A percentile compares a stretch with the other conserved stretches of the same genome.
These are phyloP conservation scores for Tetramorium alpestre DNA, from an alignment of 1,140 invertebrate species.

Conservation along the genomic window DNA sequence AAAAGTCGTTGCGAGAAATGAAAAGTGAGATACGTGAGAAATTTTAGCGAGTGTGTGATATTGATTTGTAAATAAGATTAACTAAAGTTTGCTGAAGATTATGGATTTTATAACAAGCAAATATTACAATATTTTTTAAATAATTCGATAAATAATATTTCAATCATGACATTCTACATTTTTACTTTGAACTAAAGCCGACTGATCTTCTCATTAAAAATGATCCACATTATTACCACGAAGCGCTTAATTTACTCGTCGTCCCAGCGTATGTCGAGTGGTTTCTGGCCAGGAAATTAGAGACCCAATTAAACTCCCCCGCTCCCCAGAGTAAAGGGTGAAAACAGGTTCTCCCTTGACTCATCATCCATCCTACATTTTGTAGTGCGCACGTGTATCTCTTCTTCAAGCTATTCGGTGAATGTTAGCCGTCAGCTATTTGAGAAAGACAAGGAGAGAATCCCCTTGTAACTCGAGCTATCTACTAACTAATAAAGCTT, in stretches of 20 bases:
- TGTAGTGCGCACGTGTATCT: neutral
- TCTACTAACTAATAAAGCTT: conserved; percentile 71
- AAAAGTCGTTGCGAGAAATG: neutral
- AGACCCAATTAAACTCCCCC: conserved; percentile 56
- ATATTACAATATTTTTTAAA: neutral
- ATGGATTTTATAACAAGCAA: neutral
- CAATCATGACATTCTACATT: neutral
- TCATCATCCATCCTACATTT: conserved; percentile 33
- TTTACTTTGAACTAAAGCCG: neutral
- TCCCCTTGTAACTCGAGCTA: conserved; percentile 69
- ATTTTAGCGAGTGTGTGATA: neutral
- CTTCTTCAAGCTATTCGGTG: conserved; percentile 25
- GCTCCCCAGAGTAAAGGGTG: conserved; percentile 54
- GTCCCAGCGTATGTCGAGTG: neutral
- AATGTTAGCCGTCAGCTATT: conserved; percentile 63
- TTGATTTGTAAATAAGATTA: neutral
- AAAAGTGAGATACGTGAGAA: conserved; percentile 37
- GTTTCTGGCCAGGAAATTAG: conserved; percentile 40
- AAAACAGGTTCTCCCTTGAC: conserved; percentile 64
- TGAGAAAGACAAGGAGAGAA: conserved; percentile 60
- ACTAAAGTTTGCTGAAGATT: neutral
- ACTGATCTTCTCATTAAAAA: conserved; percentile 27
- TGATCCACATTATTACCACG: conserved; percentile 40
- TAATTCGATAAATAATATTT: neutral
- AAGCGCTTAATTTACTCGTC: conserved; percentile 37